Evolutionary conservation across 2,113 vertebrate genomes (phyloP), one percentile per base, ranked within the genome.

Genomic region (Oenanthe oenanthe): DNA sequence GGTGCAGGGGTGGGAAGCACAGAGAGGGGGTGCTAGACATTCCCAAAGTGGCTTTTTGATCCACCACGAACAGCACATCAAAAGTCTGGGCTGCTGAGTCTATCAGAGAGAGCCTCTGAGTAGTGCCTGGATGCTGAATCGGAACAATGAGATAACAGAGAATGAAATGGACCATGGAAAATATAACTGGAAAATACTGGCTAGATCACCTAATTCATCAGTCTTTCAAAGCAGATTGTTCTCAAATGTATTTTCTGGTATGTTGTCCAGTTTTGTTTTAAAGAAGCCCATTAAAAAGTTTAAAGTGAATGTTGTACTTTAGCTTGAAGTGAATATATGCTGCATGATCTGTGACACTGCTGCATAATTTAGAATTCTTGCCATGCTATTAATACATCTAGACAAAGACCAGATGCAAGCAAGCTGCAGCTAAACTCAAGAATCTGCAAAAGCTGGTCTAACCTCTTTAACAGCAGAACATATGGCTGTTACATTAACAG

Each of bases 321-420:
- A 91, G 38, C 71, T 92, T 91, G 76, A 88, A 85, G 65, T 50
- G 56, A 67, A 79, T 60, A n/a, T 47, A 61, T 53, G 31, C 82
- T 83, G 92, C 78, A 76, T 91, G 95, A 75, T 95, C 88, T 91
- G 85, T 89, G 91, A 95, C 89, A 75, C 61, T 13, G 77, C 83
- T 77, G 89, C 88, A 89, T 78, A 89, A 97, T 92, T 96, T 87
- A 75, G 40, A 58, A 91, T 96, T 96, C 76, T 82, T 96, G 93
- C 91, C 77, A 86, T 95, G 91, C 92, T 94, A 87, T 96, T 96
- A 97, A 97, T 97, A 97, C 93, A 95, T 93, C 57, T 78, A 95
- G 96, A 97, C 95, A 95, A 95, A 97, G 83, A 95, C 85, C 96
- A 97, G 95, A 97, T 96, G 95, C 68, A 76, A 53, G 90, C 85